Conservation (phyloP, 2,888 invertebrate species). For the Scaptomyza reducta region DNA sequence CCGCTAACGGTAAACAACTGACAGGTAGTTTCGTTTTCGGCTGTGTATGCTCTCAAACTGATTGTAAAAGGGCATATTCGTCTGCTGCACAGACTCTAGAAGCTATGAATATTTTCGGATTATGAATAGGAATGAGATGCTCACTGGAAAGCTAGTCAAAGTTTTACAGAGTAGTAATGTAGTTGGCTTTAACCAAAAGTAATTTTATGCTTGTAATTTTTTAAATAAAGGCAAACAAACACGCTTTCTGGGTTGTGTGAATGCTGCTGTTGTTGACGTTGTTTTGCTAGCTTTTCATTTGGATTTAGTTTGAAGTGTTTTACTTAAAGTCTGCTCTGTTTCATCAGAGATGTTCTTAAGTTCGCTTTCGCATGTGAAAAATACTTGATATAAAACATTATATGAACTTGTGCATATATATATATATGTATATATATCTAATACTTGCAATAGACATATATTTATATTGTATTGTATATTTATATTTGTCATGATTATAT, state of each 20-base stretch:
- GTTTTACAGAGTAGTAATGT: not conserved
- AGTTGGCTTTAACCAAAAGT: not conserved
- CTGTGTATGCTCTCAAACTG: not conserved
- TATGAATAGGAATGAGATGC: not conserved
- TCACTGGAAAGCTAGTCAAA: not conserved
- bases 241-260: not conserved
- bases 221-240: conserved; percentile 23
- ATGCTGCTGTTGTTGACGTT: conserved; percentile 8
- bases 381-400: no score
- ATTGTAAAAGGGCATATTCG: not conserved
- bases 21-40: conserved; percentile 24
- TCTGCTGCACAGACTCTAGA: no score
- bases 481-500: not conserved
- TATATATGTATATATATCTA: no score
- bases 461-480: not conserved
- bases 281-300: conserved; percentile 22
- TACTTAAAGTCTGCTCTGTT: not conserved
- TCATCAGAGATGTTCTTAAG: not conserved
- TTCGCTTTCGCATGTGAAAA: not conserved
- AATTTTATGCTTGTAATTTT: not conserved
- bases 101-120: no score
- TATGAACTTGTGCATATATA: no score
- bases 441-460: no score
- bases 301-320: conserved; percentile 20
- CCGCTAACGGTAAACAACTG: conserved; percentile 35